phyloP scores from a whole-genome alignment of 2,113 vertebrate species.

The Melanerpes aurifrons region DNA sequence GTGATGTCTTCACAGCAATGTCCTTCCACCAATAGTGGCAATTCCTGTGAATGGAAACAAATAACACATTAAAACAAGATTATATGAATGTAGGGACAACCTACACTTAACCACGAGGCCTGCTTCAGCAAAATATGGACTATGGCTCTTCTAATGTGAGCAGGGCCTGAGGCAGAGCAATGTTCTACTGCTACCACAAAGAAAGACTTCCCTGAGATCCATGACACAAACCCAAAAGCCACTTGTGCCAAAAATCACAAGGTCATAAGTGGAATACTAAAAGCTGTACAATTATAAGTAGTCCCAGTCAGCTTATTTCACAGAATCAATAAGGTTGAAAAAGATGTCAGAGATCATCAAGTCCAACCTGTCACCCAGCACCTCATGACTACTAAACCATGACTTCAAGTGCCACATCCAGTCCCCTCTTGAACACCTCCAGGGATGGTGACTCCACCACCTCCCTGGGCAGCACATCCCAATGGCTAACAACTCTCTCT shows the following conservation, averaged over 20 bases:
- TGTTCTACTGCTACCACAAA: background rate
- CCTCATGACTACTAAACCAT: no score
- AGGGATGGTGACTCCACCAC: no score
- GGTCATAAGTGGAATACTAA: background rate
- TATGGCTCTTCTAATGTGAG: background rate
- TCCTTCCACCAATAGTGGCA: background rate
- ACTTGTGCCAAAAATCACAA: background rate
- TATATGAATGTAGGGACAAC: background rate
- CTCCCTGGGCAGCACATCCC: no score
- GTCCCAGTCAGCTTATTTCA: background rate
- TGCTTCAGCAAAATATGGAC: rapidly evolving
- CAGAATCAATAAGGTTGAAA: no score
- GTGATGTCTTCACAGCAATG: background rate
- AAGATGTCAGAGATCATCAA: no score
- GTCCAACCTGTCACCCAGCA: no score
- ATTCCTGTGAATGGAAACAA: background rate
- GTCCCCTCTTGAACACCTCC: no score
- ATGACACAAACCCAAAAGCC: background rate
- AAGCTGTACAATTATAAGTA: background rate
- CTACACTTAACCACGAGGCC: background rate
- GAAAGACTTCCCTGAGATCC: rapidly evolving
- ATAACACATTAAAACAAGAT: background rate
- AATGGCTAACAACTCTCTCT: no score
- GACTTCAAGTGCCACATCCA: no score
- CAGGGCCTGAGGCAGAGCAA: background rate